Evolutionary conservation across 2,797 vertebrate species (phyloP), one percentile per base, ranked within the genome.

Genomic region (Neoniphon sammara): DNA sequence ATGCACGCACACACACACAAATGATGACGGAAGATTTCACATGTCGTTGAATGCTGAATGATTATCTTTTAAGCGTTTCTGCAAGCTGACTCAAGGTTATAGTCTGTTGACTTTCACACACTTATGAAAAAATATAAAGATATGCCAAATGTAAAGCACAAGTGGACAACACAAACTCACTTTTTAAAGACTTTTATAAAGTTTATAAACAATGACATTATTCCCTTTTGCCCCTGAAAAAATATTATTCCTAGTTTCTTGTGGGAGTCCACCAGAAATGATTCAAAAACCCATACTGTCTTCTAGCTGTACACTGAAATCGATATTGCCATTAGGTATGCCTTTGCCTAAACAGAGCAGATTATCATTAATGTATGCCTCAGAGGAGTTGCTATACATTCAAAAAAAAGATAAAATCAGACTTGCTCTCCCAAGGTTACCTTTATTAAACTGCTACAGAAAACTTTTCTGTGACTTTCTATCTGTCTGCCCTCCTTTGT

Each of bases 281-380:
- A 20, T 1, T 17, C 46, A 14, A 44, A 44, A 4, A 44, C 12
- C 42, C 12, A 44, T 44, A 2, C 36, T 39, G 30, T 39, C 36
- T 18, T 49, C 8, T 1, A 49, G 23, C 17, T 14, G 50, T 23
- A 27, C 12, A 30, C 23, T 15, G 12, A 23, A 27, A 23, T 14
- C 14, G 53, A 25, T 25, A 55, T 55, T 55, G 18, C 30, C 23
- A 23, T 56, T 56, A n/a, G 54, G 27, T 56, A 34, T 56, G 54
- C 30, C 54, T 27, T 31, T 56, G 54, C 27, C 54, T 17, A 17
- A 31, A 31, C 30, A 15, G 17, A 31, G 31, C 30, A 31, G 54
- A 56, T 34, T 56, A 56, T 23, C 17, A 18, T 56, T 56, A 30
- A 55, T 55, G 54, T 30, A 55, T 55, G 25, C 25, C 54, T 55